These are phyloP conservation scores for Drosophila orosa DNA, from an alignment of 1,140 invertebrate species.

Conservation along the genomic window DNA sequence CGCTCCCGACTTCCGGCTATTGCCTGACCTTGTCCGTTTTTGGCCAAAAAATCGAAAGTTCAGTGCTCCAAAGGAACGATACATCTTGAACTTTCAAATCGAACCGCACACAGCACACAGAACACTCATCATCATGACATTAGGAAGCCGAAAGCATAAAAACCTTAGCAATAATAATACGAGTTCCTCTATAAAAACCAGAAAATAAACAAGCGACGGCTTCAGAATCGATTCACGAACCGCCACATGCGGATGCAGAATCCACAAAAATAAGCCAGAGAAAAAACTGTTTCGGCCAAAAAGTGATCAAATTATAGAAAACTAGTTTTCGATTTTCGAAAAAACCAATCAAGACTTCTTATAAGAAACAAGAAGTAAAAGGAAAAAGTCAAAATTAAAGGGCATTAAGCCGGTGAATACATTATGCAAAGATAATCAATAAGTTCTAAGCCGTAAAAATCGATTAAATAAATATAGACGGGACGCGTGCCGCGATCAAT, in stretches of 20 bases:
- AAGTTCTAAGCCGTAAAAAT: constrained; percentile 45
- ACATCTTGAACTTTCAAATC: constrained; percentile 69
- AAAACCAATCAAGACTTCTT: constrained; percentile 28
- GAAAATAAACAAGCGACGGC: constrained; percentile 78
- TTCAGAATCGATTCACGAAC: constrained; percentile 72
- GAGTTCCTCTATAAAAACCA: constrained; percentile 80
- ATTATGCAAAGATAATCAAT: constrained; percentile 65
- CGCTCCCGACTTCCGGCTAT: constrained; percentile 53
- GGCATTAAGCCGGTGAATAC: constrained; percentile 56
- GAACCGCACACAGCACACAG: constrained; percentile 9
- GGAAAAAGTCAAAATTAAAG: constrained; percentile 41
- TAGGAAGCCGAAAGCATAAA: constrained; percentile 41
- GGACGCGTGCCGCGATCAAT: constrained; percentile 66
- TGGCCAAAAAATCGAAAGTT: constrained; percentile 59
- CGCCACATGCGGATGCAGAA: constrained; percentile 75
- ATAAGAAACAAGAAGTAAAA: constrained; percentile 16
- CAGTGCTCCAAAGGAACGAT: constrained; percentile 46
- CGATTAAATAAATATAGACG: constrained; percentile 6
- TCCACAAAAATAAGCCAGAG: constrained; percentile 15
- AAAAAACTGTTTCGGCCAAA: constrained; percentile 42
- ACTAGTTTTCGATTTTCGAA: constrained; percentile 50
- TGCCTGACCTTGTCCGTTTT: constrained; percentile 49
- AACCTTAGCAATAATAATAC: constrained; percentile 30
- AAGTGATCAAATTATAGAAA: constrained; percentile 61
- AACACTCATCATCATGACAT: constrained; percentile 54